phyloP scores from a whole-genome alignment of 1,140 invertebrate genomes.

The Macrotrachela quadricornifera region DNA sequence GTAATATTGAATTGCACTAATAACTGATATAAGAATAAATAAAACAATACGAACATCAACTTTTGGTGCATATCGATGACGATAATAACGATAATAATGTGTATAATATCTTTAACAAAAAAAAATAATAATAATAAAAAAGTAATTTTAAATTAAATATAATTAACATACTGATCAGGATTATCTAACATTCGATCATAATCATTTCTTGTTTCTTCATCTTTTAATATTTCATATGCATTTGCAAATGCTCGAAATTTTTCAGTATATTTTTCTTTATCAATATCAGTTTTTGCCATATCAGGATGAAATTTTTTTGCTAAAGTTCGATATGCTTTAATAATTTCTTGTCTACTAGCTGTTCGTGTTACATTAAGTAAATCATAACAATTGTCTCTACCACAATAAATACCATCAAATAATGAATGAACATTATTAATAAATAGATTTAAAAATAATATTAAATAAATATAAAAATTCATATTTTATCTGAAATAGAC shows the following conservation, averaged over 20 bases:
- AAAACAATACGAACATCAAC: constrained; percentile 72
- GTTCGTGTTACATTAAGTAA: constrained; percentile 26
- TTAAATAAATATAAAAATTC: no score
- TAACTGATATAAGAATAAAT: no score
- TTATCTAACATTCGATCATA: constrained; percentile 87
- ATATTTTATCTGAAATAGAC: no score
- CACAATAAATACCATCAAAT: constrained; percentile 47
- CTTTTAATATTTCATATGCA: constrained; percentile 53
- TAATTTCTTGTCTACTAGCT: constrained; percentile 37
- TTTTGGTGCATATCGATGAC: constrained; percentile 56
- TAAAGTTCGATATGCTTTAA: constrained; percentile 49
- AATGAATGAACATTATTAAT: background rate
- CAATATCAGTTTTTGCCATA: constrained; percentile 44
- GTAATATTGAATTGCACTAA: no score
- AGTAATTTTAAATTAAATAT: no score
- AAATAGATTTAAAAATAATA: no score
- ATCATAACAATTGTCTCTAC: constrained; percentile 62
- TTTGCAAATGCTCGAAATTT: constrained; percentile 58
- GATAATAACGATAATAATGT: constrained; percentile 78
- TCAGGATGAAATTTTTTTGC: constrained; percentile 64
- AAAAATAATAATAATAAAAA: no score
- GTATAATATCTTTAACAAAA: constrained; percentile 17
- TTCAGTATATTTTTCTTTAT: constrained; percentile 47
- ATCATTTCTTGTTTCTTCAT: constrained; percentile 62
- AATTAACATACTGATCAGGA: constrained; percentile 35